Base-by-base conservation (phyloP, 1,140 invertebrate genomes). In the Anastatus disparis region DNA sequence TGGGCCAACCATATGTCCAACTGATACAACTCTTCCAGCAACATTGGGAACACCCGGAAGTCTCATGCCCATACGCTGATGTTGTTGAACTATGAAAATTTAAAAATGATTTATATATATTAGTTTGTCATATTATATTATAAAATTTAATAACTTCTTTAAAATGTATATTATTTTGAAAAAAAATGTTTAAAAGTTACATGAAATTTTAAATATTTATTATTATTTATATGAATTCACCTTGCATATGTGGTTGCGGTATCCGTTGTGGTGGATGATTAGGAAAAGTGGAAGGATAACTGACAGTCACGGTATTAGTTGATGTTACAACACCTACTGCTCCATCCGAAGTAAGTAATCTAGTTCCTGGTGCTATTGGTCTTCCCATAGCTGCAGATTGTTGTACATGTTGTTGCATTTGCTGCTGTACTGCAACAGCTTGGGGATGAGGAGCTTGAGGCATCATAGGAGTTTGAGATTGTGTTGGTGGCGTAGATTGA, bases 281-380 rank as follows among this genome's bases (percentile, higher is more conserved):
- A 8, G 84, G 83, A 72, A 87, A 90, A 69, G 86, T 80, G 22
- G 86, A 81, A 69, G 89, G 86, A 82, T 90, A 87, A 64, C 88
- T 88, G 26, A 91, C 87, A 26, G 89, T 88, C 17, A 91, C 88
- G 24, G 87, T 88, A 74, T 91, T 90, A 66, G 90, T 90, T 4
- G 87, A 86, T 1, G 89, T 88, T 31, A 92, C 89, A 38, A 91
- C 87, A 31, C 90, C 90, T 17, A 91, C 82, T n/a, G 89, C 87
- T 6, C 90, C 90, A 78, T 91, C 90, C 0, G 87, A 85, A 13
- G 89, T 88, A 64, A 90, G 81, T 27, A 91, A 80, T 40, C 87
- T 85, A 3, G 89, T 90, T 52, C 90, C 90, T 2, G 89, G 89
- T 40, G 85, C 83, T 83, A 90, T 88, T 31, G 88, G 87, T 56